phyloP scores from a whole-genome alignment of 1,140 invertebrate genomes.

The Nasonia vitripennis region DNA sequence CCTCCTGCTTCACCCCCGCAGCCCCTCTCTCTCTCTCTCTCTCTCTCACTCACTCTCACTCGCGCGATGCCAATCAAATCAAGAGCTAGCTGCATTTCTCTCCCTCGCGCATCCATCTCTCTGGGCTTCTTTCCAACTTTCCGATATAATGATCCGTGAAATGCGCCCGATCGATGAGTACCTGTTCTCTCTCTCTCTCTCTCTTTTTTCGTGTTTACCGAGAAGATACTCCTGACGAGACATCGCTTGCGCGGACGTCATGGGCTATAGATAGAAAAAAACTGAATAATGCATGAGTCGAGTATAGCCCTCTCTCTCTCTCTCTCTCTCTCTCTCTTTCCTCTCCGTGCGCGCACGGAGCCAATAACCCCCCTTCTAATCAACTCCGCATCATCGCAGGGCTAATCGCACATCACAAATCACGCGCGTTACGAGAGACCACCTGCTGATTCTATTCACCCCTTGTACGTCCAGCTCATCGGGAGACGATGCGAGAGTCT shows the following conservation, averaged over 20 bases:
- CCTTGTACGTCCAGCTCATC: neutral
- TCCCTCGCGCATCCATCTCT: neutral
- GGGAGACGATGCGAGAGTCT: no score
- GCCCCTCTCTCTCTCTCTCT: neutral
- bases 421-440: neutral
- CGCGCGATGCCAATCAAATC: neutral
- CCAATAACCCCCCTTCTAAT: neutral
- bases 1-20: no score
- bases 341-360: no score
- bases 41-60: neutral
- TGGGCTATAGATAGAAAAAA: neutral
- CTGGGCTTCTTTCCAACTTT: conserved; percentile 2
- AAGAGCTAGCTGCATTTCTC: neutral
- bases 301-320: no score
- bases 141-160: neutral
- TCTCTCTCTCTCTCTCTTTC: no score
- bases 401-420: neutral
- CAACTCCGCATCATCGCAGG: neutral
- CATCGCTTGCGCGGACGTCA: neutral
- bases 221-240: neutral
- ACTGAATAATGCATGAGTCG: neutral
- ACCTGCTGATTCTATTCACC: neutral
- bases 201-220: neutral
- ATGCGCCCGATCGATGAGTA: neutral
- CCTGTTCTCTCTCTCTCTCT: neutral